Evolutionary conservation across 2,797 vertebrate species (phyloP), one percentile per base, ranked within the genome.

Genomic region (Antennarius maculatus): DNA sequence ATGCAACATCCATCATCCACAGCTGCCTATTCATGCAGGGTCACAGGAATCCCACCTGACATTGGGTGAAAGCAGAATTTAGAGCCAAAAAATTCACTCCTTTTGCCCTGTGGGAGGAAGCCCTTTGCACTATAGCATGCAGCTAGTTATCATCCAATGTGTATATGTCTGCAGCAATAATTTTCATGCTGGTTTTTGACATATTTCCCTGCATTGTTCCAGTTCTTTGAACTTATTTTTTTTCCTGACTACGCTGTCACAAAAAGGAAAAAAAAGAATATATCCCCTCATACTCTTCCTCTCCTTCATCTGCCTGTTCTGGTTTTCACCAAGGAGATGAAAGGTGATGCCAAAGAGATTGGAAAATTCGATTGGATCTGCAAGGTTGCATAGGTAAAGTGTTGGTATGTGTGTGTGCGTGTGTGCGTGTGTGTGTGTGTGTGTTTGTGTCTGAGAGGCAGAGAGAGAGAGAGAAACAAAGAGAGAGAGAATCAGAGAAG

Each of bases 301-400:
- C 79, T 74, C 64, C 61, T 66, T 87, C 87, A 85, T 86, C 84
- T 82, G 74, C 63, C 78, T 72, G 65, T 78, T 89, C 73, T 74
- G 76, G 78, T 82, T 70, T 81, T 65, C 68, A 67, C 60, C 77
- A 39, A 52, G 59, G 77, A 88, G 85, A 91, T 90, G 80, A 88
- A 87, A 88, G 77, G 56, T 51, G 61, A 66, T 48, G 75, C 61
- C 65, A 61, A 73, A 76, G 74, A 57, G 64, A 70, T 62, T 87
- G 67, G 77, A 83, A 64, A 64, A 71, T 56, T 46, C 66, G 54
- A 61, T 50, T 64, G 79, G 74, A 65, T 76, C 70, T 62, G 76
- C 86, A 77, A 74, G 17, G 23, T 23, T 23, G 67, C 57, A 67
- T 27, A 46, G n/a, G 16, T 56, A 56, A 23, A 27, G 52, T 31